Evolutionary conservation across 2,113 vertebrate genomes (phyloP).

Genomic region (Poeciliopsis prolifica): DNA sequence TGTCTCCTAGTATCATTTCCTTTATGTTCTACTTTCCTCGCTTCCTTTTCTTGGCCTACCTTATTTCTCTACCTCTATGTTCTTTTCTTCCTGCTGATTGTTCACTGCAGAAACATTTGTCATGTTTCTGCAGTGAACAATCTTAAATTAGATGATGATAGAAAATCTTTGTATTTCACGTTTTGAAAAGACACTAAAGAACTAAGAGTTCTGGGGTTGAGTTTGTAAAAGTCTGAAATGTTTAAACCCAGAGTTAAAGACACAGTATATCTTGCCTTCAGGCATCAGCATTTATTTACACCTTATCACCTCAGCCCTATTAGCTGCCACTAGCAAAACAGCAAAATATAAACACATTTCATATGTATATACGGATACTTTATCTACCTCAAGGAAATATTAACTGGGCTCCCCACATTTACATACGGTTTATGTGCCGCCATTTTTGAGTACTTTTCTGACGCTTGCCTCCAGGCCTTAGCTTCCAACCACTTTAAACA

Average conservation of each 20-base stretch:
- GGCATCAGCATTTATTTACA: constrained; percentile 26
- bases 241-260: not conserved
- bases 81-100: too few species aligned
- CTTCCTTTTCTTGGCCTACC: too few species aligned
- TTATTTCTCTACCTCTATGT: too few species aligned
- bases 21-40: too few species aligned
- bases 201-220: not conserved
- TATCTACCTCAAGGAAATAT: constrained; percentile 30
- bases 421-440: constrained; percentile 1
- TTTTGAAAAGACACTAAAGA: not conserved
- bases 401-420: constrained; percentile 26
- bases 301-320: constrained; percentile 32
- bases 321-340: constrained; percentile 36
- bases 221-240: not conserved
- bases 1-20: too few species aligned
- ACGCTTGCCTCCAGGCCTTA: constrained; percentile 19
- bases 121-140: too few species aligned
- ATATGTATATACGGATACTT: not conserved
- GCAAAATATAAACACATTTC: constrained; percentile 16
- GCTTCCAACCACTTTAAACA: constrained; percentile 70
- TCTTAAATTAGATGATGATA: too few species aligned
- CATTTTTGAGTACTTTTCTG: constrained; percentile 26
- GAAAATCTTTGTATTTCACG: not conserved
- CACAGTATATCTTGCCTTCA: constrained; percentile 23
- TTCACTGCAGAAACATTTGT: not conserved